Evolutionary conservation across 2,888 invertebrate species (phyloP), one percentile per base, ranked within the genome.

Genomic region (Seira ritae): DNA sequence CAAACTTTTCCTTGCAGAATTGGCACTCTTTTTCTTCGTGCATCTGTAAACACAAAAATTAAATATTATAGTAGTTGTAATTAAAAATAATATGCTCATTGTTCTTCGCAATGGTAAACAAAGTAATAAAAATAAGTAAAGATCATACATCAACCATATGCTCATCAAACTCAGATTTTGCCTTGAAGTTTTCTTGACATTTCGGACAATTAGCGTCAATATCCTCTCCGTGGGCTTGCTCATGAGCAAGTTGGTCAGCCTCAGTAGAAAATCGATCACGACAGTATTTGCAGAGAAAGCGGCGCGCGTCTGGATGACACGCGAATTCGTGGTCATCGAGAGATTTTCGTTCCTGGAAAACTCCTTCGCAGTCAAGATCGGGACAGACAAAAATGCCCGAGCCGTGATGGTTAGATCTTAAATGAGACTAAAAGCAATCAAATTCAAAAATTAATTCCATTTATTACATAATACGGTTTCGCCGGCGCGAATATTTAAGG

Each of bases 291-390:
- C 83, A 84, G 17, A 72, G 69, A 69, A 75, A 75, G n/a, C 78
- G 78, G 0, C 78, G 78, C 17, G 83, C 83, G 67, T 84, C 78
- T 1, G 84, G 84, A 37, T 84, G 84, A 22, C 84, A 76, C 0
- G 80, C 84, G 62, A 80, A 79, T 31, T 80, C 84, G 60, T 84
- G 84, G 20, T 84, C 84, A 62, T 84, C 84, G 42, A 84, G 37
- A 0, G 84, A 84, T 68, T 84, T 84, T 12, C 84, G 75, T 15
- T 84, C 84, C 37, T 71, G 72, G 60, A 84, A 84, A 17, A 84
- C 66, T 46, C 84, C 84, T 72, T 80, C 84, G n/a, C 84, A 84
- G 22, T 84, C 84, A 1, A 50, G 19, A 10, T 84, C 84, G 1
- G 84, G 84, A 20, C 84, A 84, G 4, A 84, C 79, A 37, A 80